Evolutionary conservation across 2,113 vertebrate species (phyloP).

Genomic region (Opisthocomus hoazin): DNA sequence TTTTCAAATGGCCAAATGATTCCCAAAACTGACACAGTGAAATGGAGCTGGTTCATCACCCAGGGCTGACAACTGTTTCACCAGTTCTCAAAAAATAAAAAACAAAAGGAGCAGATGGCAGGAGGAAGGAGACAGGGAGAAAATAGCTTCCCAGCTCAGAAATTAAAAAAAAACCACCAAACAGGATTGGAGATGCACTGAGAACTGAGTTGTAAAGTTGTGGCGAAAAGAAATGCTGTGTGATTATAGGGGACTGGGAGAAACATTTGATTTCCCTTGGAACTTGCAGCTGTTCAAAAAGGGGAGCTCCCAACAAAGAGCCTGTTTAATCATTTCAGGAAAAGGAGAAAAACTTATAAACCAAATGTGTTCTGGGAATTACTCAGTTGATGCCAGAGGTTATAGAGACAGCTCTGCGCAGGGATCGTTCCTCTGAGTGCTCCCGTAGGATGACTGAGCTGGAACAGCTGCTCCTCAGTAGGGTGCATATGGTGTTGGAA

Average conservation of each 20-base stretch:
- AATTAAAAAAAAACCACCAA: neutral
- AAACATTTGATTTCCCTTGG: neutral
- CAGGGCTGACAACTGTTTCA: neutral
- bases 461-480: neutral
- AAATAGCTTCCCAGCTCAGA: slow-evolving; percentile 17
- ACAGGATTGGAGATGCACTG: neutral
- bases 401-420: neutral
- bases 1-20: neutral
- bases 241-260: neutral
- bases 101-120: slow-evolving; percentile 31
- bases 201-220: neutral
- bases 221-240: neutral
- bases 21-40: neutral
- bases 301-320: neutral
- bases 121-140: neutral
- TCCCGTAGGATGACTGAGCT: neutral
- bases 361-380: neutral
- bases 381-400: neutral
- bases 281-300: neutral
- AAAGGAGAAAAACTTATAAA: neutral
- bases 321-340: neutral
- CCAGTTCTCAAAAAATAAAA: neutral
- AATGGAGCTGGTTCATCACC: neutral
- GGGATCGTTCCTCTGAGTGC: neutral
- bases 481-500: neutral